These are phyloP conservation scores for Sciurus carolinensis DNA, from an alignment of 2,797 vertebrate genomes.

Conservation along the genomic window DNA sequence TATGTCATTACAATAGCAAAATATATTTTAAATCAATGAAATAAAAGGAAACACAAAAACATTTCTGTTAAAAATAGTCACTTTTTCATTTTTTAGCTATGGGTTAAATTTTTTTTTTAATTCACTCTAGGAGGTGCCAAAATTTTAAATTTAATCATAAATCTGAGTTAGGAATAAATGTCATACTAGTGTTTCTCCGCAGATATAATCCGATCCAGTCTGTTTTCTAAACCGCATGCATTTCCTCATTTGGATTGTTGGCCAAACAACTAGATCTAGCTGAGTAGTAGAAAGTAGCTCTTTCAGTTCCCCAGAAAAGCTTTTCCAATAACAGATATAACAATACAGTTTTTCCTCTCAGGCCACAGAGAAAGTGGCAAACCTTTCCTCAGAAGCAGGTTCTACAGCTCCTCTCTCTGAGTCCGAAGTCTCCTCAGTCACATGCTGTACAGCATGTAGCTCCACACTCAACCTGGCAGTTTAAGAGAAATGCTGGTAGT, in stretches of 20 bases:
- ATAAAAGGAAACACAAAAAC: slow-evolving; percentile 37
- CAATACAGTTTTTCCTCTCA: not conserved
- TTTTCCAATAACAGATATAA: slow-evolving; percentile 13
- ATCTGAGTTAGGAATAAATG: slow-evolving; percentile 42
- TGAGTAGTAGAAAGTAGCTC: slow-evolving; percentile 24
- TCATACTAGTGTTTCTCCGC: not conserved
- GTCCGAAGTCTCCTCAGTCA: not conserved
- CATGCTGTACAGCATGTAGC: not conserved
- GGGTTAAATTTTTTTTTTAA: slow-evolving; percentile 3
- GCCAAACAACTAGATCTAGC: slow-evolving; percentile 14
- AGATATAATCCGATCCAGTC: not conserved
- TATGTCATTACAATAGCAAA: not conserved
- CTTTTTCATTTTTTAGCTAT: slow-evolving; percentile 42
- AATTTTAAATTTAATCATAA: slow-evolving; percentile 26
- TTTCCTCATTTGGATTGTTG: not conserved
- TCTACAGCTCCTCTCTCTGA: not conserved
- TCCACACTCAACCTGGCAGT: not conserved
- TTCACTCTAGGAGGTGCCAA: not conserved
- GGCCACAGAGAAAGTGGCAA: not conserved
- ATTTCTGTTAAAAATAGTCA: slow-evolving; percentile 37
- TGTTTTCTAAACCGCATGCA: slow-evolving; percentile 25
- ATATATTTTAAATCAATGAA: not conserved
- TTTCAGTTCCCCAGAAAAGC: not conserved
- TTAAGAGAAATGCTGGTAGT: not conserved
- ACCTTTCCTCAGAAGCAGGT: not conserved